Evolutionary conservation across 2,113 vertebrate genomes (phyloP), one percentile per base, ranked within the genome.

Genomic region (Otocyon megalotis): DNA sequence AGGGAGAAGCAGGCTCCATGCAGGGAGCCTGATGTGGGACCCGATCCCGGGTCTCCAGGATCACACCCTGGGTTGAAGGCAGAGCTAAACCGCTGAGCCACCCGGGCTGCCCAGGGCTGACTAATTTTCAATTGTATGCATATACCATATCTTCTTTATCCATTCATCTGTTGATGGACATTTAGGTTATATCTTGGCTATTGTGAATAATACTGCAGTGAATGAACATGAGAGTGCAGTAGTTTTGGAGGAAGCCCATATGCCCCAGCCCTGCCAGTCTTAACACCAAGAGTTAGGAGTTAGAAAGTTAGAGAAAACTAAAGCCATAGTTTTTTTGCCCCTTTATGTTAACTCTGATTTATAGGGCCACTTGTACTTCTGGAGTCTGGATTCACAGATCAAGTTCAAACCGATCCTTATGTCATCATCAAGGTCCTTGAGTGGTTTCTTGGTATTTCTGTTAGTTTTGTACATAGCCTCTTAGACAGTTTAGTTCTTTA

Each of bases 401-500:
- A 97, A 94, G 96, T 85, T 65, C 90, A 93, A 95, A 91, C 76
- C 94, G 63, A 89, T 96, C 96, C 94, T 76, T 67, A 37, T 0
- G 86, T 77, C 5, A 48, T 86, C 77, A 48, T 84, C 82, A 62
- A 93, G 94, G 91, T 88, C 63, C 90, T 53, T 32, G 74, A 90
- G 92, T 76, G 85, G 94, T 81, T 85, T 93, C 93, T 96, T 93
- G 97, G 96, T 98, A 98, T 96, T 98, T 93, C 81, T 97, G 92
- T 98, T 98, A 97, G 97, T 97, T 99, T 99, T 98, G 98, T 98
- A 98, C 97, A 98, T 99, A 98, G 98, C 98, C 99, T 99, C 98
- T 99, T 99, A 99, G 98, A 98, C 98, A 99, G 98, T 99, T 99
- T 99, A 99, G 98, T 98, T 99, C 98, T 98, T 99, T 98, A 98